phyloP scores from a whole-genome alignment of 2,888 invertebrate species.

The Halictus ligatus region DNA sequence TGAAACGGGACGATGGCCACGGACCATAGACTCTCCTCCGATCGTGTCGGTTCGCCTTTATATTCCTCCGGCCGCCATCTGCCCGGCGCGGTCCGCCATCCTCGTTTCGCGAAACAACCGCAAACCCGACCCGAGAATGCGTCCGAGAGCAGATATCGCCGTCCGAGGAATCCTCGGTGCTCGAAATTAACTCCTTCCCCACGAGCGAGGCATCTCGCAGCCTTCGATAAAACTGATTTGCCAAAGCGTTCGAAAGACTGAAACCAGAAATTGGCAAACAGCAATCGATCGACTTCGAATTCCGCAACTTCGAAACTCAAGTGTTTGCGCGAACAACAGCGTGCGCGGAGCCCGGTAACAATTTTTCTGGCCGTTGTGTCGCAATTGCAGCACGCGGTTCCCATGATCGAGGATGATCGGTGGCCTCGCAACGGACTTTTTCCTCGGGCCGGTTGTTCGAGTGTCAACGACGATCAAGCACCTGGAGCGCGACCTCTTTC shows the following conservation, averaged over 20 bases:
- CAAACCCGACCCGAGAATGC: conserved; percentile 4
- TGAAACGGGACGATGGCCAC: conserved; percentile 16
- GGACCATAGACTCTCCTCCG: conserved; percentile 16
- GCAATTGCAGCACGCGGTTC: neutral
- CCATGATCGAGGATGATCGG: neutral
- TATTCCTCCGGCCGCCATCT: conserved; percentile 39
- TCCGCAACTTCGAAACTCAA: too few relatives aligned
- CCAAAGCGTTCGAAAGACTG: too few relatives aligned
- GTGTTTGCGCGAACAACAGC: neutral
- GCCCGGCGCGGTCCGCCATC: neutral
- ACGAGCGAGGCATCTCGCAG: neutral
- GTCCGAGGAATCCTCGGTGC: neutral
- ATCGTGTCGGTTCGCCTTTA: conserved; percentile 45
- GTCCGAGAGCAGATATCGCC: neutral
- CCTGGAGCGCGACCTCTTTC: conserved; percentile 66
- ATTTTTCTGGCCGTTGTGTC: neutral
- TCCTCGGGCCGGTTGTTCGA: conserved; percentile 28
- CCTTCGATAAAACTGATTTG: neutral
- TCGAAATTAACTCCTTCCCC: neutral
- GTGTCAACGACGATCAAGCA: conserved; percentile 57
- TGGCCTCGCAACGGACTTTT: conserved; percentile 24
- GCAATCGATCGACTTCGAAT: neutral
- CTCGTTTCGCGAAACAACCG: conserved; percentile 48
- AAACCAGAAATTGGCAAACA: too few relatives aligned
- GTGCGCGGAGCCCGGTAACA: neutral